phyloP scores from a whole-genome alignment of 2,113 vertebrate genomes.

The Alouatta palliata region DNA sequence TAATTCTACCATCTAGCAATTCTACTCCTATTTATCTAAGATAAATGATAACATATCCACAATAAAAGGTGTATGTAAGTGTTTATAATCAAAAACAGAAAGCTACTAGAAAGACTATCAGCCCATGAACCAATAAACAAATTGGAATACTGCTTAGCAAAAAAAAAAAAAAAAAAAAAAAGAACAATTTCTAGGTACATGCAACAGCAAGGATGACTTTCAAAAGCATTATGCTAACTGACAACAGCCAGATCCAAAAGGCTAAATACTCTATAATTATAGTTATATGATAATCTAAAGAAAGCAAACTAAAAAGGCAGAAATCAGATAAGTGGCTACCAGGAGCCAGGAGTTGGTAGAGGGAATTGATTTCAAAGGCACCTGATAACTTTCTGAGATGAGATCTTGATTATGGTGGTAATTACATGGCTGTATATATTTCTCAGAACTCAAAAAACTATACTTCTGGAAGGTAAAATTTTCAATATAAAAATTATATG shows the following conservation, averaged over 20 bases:
- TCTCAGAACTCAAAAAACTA: slow-evolving; percentile 1
- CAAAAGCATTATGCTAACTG: neutral
- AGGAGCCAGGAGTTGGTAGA: neutral
- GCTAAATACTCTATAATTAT: neutral
- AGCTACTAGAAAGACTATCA: neutral
- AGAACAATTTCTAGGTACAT: neutral
- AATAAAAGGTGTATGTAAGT: neutral
- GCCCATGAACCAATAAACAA: neutral
- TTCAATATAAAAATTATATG: neutral
- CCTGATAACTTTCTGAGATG: neutral
- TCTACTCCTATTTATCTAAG: neutral
- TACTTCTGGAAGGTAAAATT: neutral
- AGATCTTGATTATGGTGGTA: neutral
- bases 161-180: neutral
- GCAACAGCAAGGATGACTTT: neutral
- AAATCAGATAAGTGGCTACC: neutral
- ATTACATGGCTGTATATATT: neutral
- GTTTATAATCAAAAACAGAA: neutral
- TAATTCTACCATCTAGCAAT: neutral
- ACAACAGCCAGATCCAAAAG: neutral
- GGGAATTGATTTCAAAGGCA: neutral
- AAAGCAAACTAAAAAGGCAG: neutral
- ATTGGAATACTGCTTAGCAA: neutral
- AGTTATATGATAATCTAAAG: neutral
- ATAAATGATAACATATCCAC: neutral